phyloP scores from a whole-genome alignment of 1,140 invertebrate species.

The Eriocheir sinensis region DNA sequence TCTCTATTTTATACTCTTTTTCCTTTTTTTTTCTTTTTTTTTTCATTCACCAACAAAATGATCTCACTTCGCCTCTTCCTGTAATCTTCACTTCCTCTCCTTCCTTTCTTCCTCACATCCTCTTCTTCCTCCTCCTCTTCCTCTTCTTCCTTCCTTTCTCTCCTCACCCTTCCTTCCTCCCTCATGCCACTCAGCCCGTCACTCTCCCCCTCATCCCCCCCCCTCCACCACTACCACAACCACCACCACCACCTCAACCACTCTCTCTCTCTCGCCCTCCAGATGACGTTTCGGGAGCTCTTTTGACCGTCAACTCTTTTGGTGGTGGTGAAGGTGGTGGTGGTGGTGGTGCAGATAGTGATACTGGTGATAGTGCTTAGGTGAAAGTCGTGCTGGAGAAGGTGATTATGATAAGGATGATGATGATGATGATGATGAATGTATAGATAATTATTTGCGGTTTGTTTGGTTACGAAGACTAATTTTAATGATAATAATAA shows the following conservation, averaged over 20 bases:
- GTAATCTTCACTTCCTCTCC: neutral
- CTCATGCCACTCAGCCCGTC: neutral
- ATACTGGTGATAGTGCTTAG: too few relatives aligned
- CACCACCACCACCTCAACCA: too few relatives aligned
- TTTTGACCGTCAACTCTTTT: neutral
- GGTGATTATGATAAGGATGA: neutral
- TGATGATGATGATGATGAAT: too few relatives aligned
- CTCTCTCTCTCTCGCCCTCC: conserved; percentile 1
- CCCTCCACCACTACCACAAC: too few relatives aligned
- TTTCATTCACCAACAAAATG: too few relatives aligned
- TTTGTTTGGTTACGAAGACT: too few relatives aligned
- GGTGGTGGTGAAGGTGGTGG: neutral
- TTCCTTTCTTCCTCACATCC: conserved; percentile 5
- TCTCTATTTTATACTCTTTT: neutral
- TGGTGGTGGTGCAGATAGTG: neutral
- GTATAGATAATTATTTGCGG: too few relatives aligned
- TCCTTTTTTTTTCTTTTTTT: neutral
- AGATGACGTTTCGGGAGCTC: conserved; percentile 19
- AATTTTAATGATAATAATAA: too few relatives aligned
- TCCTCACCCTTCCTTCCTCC: neutral
- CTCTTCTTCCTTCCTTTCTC: neutral
- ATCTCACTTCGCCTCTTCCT: neutral
- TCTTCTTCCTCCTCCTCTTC: conserved; percentile 29
- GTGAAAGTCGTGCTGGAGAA: too few relatives aligned
- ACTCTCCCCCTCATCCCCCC: neutral